phyloP scores from a whole-genome alignment of 2,797 vertebrate species.

The Gallinago solitaria region DNA sequence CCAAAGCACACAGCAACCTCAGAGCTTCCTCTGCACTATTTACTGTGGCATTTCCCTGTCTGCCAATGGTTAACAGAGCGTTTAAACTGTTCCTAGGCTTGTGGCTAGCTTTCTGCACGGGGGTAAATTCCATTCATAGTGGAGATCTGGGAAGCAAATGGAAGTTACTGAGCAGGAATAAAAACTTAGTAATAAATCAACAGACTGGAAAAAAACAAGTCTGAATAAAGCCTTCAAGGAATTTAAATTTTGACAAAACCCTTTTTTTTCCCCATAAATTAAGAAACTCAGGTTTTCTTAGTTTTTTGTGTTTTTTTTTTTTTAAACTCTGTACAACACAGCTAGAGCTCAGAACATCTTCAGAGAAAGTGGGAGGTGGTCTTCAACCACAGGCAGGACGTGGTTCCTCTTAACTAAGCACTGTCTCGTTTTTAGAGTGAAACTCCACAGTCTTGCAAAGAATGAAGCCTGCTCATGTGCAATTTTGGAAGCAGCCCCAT shows the following conservation, averaged over 20 bases:
- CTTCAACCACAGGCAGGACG: background rate
- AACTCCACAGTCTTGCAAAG: background rate
- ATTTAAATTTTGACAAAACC: background rate
- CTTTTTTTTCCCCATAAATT: no score
- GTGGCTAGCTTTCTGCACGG: background rate
- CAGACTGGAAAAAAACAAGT: background rate
- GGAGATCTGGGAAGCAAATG: background rate
- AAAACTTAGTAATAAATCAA: background rate
- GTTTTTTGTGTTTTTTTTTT: background rate
- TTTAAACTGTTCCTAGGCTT: background rate
- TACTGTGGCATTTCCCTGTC: background rate
- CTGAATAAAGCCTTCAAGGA: background rate
- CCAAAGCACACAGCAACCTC: background rate
- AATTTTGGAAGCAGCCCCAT: background rate
- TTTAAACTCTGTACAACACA: background rate
- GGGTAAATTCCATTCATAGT: background rate
- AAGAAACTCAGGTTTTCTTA: background rate
- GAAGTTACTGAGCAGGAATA: background rate
- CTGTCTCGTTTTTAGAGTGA: conserved; percentile 23
- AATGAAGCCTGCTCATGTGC: background rate
- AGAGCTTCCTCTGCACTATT: background rate
- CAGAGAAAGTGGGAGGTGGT: background rate
- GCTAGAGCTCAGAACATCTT: background rate
- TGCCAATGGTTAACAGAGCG: background rate
- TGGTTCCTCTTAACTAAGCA: background rate